These are phyloP conservation scores for Colletes collaris DNA, from an alignment of 2,888 invertebrate species.

Conservation along the genomic window DNA sequence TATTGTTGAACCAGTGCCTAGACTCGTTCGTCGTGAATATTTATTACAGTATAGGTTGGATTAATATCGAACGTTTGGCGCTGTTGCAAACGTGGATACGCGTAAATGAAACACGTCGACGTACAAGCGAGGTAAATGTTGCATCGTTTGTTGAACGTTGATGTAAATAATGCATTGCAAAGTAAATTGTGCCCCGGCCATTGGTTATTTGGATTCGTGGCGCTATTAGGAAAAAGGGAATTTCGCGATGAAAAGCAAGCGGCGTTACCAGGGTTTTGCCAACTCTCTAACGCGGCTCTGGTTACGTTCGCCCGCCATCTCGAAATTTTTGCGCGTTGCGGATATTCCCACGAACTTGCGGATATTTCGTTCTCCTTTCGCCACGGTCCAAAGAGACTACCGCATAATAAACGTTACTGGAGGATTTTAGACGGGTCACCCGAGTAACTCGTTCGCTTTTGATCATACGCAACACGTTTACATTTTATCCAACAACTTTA, in stretches of 20 bases:
- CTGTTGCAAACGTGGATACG: too few relatives aligned
- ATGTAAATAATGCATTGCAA: neutral
- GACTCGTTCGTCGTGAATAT: too few relatives aligned
- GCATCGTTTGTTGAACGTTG: neutral
- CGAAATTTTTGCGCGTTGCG: constrained; percentile 5
- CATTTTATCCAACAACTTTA: too few relatives aligned
- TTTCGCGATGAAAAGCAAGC: neutral
- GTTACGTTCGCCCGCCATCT: neutral
- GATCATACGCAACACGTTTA: too few relatives aligned
- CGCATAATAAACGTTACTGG: constrained; percentile 5
- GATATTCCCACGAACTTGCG: neutral
- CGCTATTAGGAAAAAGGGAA: neutral
- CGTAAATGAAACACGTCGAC: neutral
- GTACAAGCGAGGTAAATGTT: too few relatives aligned
- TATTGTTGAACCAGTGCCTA: too few relatives aligned
- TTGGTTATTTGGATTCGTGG: neutral
- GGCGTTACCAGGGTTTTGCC: neutral
- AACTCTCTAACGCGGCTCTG: neutral
- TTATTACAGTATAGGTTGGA: too few relatives aligned
- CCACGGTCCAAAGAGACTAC: constrained; percentile 9
- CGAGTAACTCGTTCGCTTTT: too few relatives aligned
- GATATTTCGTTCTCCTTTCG: constrained; percentile 2
- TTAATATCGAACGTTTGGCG: too few relatives aligned
- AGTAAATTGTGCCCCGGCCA: neutral
- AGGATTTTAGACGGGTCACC: too few relatives aligned